A percentile compares a stretch with the other conserved stretches of the same genome.
phyloP scores from a whole-genome alignment of 2,888 invertebrate genomes.

The Liodrosophila aerea region DNA sequence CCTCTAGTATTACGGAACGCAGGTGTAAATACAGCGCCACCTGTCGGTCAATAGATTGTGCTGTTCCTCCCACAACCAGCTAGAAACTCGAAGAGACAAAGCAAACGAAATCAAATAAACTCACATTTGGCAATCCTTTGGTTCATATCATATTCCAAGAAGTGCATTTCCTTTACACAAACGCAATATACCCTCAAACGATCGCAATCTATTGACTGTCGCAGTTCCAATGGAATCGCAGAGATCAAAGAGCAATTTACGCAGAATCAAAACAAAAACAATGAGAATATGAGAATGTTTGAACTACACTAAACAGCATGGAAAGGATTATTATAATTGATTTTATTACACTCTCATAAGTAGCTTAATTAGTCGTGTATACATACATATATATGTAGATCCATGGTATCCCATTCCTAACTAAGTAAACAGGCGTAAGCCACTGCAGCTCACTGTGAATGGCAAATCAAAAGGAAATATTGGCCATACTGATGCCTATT shows the following conservation, averaged over 20 bases:
- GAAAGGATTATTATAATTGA: constrained; percentile 21
- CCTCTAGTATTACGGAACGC: constrained; percentile 82
- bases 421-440: constrained; percentile 12
- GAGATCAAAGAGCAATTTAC: constrained; percentile 56
- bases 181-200: constrained; percentile 4
- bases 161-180: constrained; percentile 18
- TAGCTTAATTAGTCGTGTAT: constrained; percentile 40
- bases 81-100: constrained; percentile 15
- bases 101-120: not conserved
- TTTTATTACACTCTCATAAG: constrained; percentile 44
- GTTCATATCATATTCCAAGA: constrained; percentile 65
- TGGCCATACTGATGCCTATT: too few species aligned
- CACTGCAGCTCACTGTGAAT: constrained; percentile 4
- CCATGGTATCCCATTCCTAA: constrained; percentile 61
- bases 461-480: too few species aligned
- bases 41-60: constrained; percentile 69
- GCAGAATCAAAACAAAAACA: constrained; percentile 42
- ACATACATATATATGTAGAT: constrained; percentile 32
- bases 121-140: constrained; percentile 61
- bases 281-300: constrained; percentile 39
- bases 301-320: constrained; percentile 17
- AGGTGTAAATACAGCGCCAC: constrained; percentile 73
- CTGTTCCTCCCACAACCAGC: constrained; percentile 14
- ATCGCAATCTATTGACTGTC: constrained; percentile 66
- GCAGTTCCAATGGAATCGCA: constrained; percentile 5